Conservation (phyloP, 1,140 invertebrate species). For the Latrodectus geometricus region DNA sequence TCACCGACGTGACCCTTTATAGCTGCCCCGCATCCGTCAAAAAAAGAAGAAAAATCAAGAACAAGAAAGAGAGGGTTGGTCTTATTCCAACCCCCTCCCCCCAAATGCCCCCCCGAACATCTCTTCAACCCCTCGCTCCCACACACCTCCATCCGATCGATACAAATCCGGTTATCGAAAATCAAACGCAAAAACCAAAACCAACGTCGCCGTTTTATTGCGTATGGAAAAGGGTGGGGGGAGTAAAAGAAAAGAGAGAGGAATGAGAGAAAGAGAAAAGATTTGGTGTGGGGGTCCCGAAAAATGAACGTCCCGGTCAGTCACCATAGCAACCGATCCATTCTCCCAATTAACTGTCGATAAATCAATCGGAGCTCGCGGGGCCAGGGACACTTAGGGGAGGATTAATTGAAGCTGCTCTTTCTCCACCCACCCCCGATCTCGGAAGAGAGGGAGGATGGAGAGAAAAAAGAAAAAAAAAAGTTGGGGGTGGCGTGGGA, state of each 20-base stretch:
- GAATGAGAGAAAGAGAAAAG: slow-evolving; percentile 27
- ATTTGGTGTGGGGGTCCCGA: background rate
- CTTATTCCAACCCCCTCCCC: background rate
- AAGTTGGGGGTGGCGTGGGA: slow-evolving; percentile 31
- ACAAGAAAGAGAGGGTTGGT: slow-evolving; percentile 21
- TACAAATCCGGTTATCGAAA: slow-evolving; percentile 62
- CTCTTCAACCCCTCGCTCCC: background rate
- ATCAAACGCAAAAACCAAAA: slow-evolving; percentile 62
- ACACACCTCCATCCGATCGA: slow-evolving; percentile 46
- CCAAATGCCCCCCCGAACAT: background rate
- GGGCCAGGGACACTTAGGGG: slow-evolving; percentile 56
- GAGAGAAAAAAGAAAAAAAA: slow-evolving; percentile 10
- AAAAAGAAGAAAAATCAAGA: slow-evolving; percentile 37
- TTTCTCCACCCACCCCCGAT: slow-evolving; percentile 16
- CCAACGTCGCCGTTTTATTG: slow-evolving; percentile 61
- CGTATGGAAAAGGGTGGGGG: slow-evolving; percentile 9
- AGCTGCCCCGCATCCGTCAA: slow-evolving; percentile 51
- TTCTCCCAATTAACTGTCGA: slow-evolving; percentile 62
- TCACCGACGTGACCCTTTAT: slow-evolving; percentile 56
- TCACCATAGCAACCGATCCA: slow-evolving; percentile 60
- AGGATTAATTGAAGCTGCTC: slow-evolving; percentile 61
- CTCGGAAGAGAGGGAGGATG: background rate
- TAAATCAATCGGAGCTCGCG: slow-evolving; percentile 58
- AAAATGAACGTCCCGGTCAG: slow-evolving; percentile 60
- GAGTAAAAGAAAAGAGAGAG: slow-evolving; percentile 9